Evolutionary conservation across 2,113 vertebrate genomes (phyloP), one percentile per base, ranked within the genome.

Genomic region (Odocoileus hemionus): DNA sequence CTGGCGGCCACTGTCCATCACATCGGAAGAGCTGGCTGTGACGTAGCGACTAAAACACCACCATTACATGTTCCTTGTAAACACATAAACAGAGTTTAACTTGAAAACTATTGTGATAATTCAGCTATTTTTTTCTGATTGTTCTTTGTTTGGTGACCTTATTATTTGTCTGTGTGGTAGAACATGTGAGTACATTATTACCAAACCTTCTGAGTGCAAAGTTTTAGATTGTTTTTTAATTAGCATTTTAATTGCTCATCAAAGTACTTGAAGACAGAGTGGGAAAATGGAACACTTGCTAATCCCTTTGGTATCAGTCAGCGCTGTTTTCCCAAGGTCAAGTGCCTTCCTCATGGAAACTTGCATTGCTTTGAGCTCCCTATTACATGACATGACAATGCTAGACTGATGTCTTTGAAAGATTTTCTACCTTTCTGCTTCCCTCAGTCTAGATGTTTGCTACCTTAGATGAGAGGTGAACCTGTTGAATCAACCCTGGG

Each of bases 241-340:
- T 99, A 99, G 98, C 96, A 98, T 98, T 99, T 99, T 99, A 99
- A 99, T 99, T 99, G 98, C 97, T 99, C 96, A 98, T 98, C 98
- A 98, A 97, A 98, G 97, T 98, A 99, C 98, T 98, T 98, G 99
- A 98, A 99, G 97, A 97, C 36, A 64, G 57, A 96, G 82, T 96
- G 90, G 90, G 89, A 98, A 99, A 98, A 97, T 96, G 94, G 97
- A 97, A 55, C 97, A 95, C 98, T 98, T 98, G 64, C 92, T 99
- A 98, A 98, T 99, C 98, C 98, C 98, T 98, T 98, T 98, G 98
- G 98, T 98, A 97, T 64, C 26, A 95, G 97, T 96, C 96, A 97
- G 70, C 70, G 86, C 58, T 88, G 86, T 95, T 98, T 98, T 97
- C 74, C 91, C 98, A 99, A 99, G 98, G 98, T 98, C 98, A 98